Percentiles rank a stretch among this genome's conserved stretches.
These are phyloP conservation scores for Coronaproctus castanopsis DNA, from an alignment of 2,888 invertebrate species.

Conservation along the genomic window DNA sequence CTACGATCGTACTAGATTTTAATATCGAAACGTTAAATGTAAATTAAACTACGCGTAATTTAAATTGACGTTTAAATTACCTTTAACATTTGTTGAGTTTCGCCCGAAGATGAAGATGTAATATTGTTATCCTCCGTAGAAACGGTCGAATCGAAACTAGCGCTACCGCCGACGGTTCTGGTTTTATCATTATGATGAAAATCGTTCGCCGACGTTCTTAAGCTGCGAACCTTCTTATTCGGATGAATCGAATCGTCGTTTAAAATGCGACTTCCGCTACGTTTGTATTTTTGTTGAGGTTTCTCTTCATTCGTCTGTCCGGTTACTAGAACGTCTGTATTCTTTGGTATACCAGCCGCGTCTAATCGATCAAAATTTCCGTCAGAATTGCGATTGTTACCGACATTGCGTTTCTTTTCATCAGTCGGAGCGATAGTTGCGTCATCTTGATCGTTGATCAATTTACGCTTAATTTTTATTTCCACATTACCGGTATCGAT, in stretches of 20 bases:
- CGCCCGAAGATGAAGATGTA: slow-evolving; percentile 27
- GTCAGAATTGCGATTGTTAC: no score
- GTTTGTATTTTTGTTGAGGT: no score
- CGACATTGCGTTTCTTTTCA: no score
- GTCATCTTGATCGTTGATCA: not conserved
- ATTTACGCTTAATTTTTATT: not conserved
- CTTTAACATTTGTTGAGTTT: not conserved
- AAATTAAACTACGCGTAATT: not conserved
- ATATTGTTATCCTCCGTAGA: slow-evolving; percentile 30
- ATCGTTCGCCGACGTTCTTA: no score
- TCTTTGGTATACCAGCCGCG: no score
- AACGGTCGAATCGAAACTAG: not conserved
- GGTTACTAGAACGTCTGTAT: no score
- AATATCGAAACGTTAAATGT: not conserved
- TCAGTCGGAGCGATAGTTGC: not conserved
- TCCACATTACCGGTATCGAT: not conserved
- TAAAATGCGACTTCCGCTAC: no score
- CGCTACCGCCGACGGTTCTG: no score
- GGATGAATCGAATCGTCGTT: not conserved
- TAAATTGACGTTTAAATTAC: not conserved
- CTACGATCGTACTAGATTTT: slow-evolving; percentile 20
- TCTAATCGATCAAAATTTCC: no score
- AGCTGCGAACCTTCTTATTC: no score
- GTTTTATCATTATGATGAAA: no score
- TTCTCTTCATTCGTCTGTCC: no score